Percentiles rank a stretch among this genome's conserved stretches.
Conservation (phyloP, 2,888 invertebrate genomes). For the Tipula helvola region DNA sequence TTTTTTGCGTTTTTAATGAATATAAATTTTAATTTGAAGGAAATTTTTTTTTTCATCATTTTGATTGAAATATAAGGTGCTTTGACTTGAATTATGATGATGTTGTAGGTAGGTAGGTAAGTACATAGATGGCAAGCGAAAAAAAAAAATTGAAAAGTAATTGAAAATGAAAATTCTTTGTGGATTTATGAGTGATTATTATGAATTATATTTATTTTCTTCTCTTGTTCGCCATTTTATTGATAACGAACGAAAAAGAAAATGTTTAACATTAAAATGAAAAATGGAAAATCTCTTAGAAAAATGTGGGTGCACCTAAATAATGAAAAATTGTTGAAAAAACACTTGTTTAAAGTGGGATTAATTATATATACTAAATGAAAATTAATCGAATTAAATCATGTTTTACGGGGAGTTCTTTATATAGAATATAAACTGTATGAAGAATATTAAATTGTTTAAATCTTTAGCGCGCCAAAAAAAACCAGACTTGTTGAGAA, state of each 20-base stretch:
- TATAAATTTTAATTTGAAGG: not conserved
- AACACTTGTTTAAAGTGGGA: not conserved
- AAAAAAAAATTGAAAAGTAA: not conserved
- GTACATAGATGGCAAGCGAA: not conserved
- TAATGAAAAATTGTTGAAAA: not conserved
- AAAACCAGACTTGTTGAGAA: too few relatives aligned
- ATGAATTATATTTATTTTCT: not conserved
- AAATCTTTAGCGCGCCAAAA: too few relatives aligned
- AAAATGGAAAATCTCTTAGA: not conserved
- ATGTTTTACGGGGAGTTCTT: not conserved
- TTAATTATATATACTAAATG: not conserved
- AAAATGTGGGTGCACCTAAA: not conserved
- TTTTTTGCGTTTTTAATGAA: not conserved
- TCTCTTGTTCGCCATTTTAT: not conserved
- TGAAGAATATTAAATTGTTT: too few relatives aligned
- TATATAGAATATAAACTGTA: not conserved
- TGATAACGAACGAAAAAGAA: not conserved
- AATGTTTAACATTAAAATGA: not conserved
- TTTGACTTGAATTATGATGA: not conserved
- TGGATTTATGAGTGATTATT: not conserved
- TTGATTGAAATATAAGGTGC: not conserved
- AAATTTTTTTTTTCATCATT: not conserved
- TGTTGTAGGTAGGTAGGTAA: not conserved
- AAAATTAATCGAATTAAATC: not conserved
- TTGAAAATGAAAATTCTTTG: conserved; percentile 4